phyloP scores from a whole-genome alignment of 2,888 invertebrate genomes.

The Galeopsomyia nigrocyanea region DNA sequence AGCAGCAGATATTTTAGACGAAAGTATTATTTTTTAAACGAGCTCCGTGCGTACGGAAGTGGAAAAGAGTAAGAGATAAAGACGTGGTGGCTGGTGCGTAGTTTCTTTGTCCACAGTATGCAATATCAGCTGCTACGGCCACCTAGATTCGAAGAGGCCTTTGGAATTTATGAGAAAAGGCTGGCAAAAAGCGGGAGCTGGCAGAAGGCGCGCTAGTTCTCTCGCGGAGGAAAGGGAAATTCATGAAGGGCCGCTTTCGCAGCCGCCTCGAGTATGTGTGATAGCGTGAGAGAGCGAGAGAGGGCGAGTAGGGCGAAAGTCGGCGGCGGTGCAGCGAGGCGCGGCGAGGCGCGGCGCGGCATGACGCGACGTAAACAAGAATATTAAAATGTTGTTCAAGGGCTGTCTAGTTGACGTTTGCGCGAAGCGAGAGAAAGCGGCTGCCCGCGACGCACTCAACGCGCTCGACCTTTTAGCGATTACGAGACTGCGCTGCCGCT shows the following conservation, averaged over 20 bases:
- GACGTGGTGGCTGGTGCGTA: too few relatives aligned
- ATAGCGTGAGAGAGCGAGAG: background rate
- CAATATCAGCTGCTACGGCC: constrained; percentile 28
- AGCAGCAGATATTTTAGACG: too few relatives aligned
- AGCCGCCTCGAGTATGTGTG: background rate
- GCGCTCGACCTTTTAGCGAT: constrained; percentile 1
- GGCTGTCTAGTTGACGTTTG: constrained; percentile 17
- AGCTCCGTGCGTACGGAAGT: too few relatives aligned
- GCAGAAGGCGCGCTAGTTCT: background rate
- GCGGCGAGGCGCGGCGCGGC: background rate
- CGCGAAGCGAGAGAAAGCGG: background rate
- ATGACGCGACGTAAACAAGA: constrained; percentile 2
- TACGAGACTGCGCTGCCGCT: too few relatives aligned
- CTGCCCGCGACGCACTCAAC: constrained; percentile 4
- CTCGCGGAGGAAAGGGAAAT: constrained; percentile 11
- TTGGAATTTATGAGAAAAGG: constrained; percentile 15
- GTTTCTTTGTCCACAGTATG: background rate
- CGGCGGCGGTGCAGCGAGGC: background rate
- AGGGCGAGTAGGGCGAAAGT: background rate
- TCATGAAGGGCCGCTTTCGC: constrained; percentile 19
- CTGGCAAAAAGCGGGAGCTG: background rate
- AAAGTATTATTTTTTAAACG: too few relatives aligned
- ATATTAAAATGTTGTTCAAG: constrained; percentile 16
- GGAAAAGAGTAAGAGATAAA: too few relatives aligned
- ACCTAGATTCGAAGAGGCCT: constrained; percentile 29